A percentile compares a stretch with the other conserved stretches of the same genome.
Evolutionary conservation across 2,113 vertebrate genomes (phyloP).

Genomic region (Prunella himalayana): DNA sequence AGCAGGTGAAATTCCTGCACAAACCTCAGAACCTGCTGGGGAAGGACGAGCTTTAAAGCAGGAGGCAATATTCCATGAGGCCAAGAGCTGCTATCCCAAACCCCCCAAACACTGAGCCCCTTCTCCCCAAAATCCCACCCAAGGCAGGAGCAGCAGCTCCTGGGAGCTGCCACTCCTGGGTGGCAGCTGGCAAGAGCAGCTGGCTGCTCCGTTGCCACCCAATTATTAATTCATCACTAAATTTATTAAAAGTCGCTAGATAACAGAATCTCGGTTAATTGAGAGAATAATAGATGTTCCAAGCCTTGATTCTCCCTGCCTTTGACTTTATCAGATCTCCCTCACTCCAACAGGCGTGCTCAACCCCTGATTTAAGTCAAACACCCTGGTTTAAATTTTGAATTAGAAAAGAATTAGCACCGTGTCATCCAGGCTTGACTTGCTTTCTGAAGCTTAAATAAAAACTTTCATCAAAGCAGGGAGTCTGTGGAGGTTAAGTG

Average conservation of each 20-base stretch:
- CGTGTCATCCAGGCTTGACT: not conserved
- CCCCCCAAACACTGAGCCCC: rapidly evolving
- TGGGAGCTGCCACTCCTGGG: conserved; percentile 19
- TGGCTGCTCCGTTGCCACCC: conserved; percentile 34
- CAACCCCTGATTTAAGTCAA: not conserved
- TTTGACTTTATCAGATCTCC: not conserved
- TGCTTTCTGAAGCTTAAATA: not conserved
- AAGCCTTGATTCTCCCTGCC: not conserved
- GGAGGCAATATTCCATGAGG: rapidly evolving
- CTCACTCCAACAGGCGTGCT: not conserved
- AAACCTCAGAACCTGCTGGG: not conserved
- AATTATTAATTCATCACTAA: conserved; percentile 69
- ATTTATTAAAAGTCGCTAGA: conserved; percentile 32
- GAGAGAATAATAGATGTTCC: conserved; percentile 20
- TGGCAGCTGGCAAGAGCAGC: conserved; percentile 61
- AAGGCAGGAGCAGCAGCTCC: not conserved
- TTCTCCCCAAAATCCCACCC: not conserved
- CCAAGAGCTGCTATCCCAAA: not conserved
- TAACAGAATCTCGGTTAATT: conserved; percentile 46
- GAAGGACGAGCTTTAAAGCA: not conserved
- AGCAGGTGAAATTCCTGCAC: rapidly evolving
- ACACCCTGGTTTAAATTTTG: not conserved
- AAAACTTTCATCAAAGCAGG: not conserved
- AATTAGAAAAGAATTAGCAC: conserved; percentile 17
- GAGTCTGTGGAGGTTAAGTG: not conserved